A percentile compares a stretch with the other conserved stretches of the same genome.
Evolutionary conservation across 2,888 invertebrate genomes (phyloP).

Genomic region (Drosophila robusta): DNA sequence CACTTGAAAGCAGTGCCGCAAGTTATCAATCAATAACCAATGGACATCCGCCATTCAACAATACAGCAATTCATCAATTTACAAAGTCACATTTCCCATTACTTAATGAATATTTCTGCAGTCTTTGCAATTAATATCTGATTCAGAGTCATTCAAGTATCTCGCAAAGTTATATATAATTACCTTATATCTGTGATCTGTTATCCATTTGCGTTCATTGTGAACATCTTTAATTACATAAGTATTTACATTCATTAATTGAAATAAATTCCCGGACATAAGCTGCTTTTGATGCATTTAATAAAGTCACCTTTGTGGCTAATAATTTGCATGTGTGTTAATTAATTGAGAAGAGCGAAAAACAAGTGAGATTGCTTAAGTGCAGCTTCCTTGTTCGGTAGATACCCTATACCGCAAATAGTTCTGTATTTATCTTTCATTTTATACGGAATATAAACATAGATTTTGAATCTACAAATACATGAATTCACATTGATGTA

Average conservation of each 20-base stretch:
- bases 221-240: not conserved
- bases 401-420: not conserved
- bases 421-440: not conserved
- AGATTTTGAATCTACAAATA: no score
- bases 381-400: not conserved
- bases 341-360: not conserved
- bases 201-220: no score
- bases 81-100: not conserved
- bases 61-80: slow-evolving; percentile 15
- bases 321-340: not conserved
- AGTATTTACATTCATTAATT: not conserved
- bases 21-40: slow-evolving; percentile 37
- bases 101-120: not conserved
- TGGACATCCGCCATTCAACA: not conserved
- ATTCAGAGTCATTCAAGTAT: not conserved
- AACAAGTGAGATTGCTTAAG: not conserved
- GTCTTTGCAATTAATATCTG: slow-evolving; percentile 2
- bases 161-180: not conserved
- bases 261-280: not conserved
- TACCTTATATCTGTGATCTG: not conserved
- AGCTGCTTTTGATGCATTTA: not conserved
- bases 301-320: not conserved
- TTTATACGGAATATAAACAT: not conserved
- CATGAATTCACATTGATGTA: no score
- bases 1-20: slow-evolving; percentile 14